These are phyloP conservation scores for Syngnathus acus DNA, from an alignment of 2,797 vertebrate genomes.

Conservation along the genomic window DNA sequence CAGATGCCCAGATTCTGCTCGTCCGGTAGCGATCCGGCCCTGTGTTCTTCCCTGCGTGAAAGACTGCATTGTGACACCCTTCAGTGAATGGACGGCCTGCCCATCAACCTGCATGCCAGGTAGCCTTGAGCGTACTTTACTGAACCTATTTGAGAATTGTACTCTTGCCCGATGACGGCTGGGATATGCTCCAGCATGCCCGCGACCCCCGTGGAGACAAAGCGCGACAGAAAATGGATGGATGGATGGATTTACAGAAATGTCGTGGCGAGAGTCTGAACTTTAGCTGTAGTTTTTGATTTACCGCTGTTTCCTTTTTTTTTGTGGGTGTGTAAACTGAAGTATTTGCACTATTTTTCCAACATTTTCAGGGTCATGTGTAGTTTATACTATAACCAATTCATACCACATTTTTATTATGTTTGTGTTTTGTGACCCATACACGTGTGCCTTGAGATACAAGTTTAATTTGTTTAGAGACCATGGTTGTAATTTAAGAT, in stretches of 20 bases:
- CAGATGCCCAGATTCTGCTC: conserved; percentile 83
- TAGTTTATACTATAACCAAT: not conserved
- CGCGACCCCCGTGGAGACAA: too few species aligned
- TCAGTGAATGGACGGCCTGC: conserved; percentile 92
- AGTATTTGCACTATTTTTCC: too few species aligned
- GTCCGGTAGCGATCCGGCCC: conserved; percentile 69
- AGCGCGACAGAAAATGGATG: too few species aligned
- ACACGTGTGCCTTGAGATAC: too few species aligned
- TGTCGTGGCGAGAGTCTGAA: not conserved
- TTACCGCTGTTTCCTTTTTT: not conserved
- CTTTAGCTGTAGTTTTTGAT: not conserved
- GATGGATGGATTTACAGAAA: too few species aligned
- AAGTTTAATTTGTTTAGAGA: too few species aligned
- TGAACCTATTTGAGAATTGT: not conserved
- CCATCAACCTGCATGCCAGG: conserved; percentile 78
- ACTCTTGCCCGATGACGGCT: not conserved
- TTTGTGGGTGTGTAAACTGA: not conserved
- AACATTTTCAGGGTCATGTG: not conserved
- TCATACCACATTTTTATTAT: not conserved
- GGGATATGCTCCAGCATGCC: too few species aligned
- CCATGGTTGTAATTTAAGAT: too few species aligned
- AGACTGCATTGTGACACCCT: conserved; percentile 86
- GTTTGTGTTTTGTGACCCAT: too few species aligned
- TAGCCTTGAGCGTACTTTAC: conserved; percentile 43
- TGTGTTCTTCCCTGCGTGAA: conserved; percentile 83